phyloP scores from a whole-genome alignment of 2,113 vertebrate species.

The Camarhynchus parvulus region DNA sequence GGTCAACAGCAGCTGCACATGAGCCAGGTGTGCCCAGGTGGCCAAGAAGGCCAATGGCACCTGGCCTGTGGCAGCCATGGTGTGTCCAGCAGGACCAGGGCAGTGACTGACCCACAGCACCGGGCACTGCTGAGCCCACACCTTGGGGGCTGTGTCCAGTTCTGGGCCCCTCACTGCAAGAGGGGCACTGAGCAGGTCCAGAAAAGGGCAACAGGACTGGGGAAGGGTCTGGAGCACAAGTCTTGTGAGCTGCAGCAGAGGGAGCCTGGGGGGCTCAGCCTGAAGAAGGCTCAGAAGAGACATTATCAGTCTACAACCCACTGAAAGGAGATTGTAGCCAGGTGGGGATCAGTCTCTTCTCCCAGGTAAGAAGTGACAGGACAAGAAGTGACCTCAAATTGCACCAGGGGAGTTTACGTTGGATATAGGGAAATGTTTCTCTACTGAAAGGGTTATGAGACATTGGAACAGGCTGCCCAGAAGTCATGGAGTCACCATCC shows the following conservation, averaged over 20 bases:
- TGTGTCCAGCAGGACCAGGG: neutral
- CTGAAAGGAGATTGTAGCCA: neutral
- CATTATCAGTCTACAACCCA: neutral
- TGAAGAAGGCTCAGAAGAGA: neutral
- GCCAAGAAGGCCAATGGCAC: neutral
- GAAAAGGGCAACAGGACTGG: neutral
- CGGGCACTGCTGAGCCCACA: neutral
- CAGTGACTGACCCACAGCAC: fast-evolving
- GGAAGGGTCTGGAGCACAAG: neutral
- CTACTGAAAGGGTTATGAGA: neutral
- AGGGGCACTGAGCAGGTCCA: neutral
- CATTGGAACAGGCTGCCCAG: neutral
- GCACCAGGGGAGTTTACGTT: neutral
- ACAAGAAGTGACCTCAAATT: neutral
- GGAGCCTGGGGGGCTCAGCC: neutral
- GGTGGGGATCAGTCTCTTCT: neutral
- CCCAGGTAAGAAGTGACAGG: neutral
- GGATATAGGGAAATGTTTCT: neutral
- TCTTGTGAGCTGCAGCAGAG: neutral
- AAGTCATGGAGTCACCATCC: neutral
- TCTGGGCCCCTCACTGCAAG: neutral
- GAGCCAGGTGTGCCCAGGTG: neutral
- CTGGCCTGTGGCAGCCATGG: neutral
- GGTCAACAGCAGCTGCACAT: neutral
- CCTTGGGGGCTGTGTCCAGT: fast-evolving